Conservation (phyloP, 2,113 vertebrate species). For the Pachypanchax playfairii region DNA sequence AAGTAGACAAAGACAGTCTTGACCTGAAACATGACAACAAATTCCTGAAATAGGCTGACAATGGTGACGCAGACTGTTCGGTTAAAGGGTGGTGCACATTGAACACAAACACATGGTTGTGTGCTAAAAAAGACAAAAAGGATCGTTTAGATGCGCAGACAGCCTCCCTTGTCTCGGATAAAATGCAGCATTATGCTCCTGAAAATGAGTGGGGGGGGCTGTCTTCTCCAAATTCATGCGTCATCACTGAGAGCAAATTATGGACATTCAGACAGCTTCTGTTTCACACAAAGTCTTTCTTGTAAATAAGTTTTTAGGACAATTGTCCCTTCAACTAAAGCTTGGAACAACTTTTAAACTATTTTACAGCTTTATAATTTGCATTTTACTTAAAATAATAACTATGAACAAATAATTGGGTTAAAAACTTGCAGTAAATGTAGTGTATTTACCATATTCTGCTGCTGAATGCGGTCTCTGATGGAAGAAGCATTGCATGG, state of each 20-base stretch:
- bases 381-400: background rate
- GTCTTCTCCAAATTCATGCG: constrained; percentile 23
- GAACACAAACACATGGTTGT: constrained; percentile 26
- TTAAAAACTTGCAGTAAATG: no score
- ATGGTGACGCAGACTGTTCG: background rate
- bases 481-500: no score
- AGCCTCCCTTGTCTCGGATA: constrained; percentile 22
- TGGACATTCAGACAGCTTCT: constrained; percentile 1
- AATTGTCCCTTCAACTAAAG: background rate
- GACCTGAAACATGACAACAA: constrained; percentile 5
- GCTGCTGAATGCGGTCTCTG: no score
- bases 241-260: constrained; percentile 21
- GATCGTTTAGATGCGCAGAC: constrained; percentile 34
- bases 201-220: constrained; percentile 25
- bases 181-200: constrained; percentile 43
- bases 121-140: constrained; percentile 25
- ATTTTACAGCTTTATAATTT: no score
- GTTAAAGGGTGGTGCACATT: constrained; percentile 1
- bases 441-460: no score
- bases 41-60: constrained; percentile 31
- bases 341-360: background rate
- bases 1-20: constrained; percentile 34
- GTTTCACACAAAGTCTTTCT: background rate
- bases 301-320: background rate
- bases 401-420: no score